Conservation (phyloP, 2,797 vertebrate species). For the Helostoma temminkii region DNA sequence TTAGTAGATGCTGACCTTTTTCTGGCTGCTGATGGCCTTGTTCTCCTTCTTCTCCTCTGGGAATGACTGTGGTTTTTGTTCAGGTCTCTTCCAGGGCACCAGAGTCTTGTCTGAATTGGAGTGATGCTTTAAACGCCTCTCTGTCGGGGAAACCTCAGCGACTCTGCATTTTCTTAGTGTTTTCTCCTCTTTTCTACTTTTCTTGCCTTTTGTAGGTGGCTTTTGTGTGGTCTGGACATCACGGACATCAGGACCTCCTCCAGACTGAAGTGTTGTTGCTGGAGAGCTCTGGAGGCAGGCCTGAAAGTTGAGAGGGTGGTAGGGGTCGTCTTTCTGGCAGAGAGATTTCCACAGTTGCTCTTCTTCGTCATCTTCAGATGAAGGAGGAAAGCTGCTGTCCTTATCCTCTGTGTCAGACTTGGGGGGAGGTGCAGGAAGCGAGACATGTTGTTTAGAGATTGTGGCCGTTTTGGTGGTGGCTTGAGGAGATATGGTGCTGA, state of each 20-base stretch:
- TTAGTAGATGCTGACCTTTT: constrained; percentile 74
- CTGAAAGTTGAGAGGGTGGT: constrained; percentile 85
- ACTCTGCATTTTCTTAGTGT: constrained; percentile 10
- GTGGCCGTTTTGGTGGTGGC: constrained; percentile 7
- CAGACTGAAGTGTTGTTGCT: neutral
- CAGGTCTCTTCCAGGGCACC: constrained; percentile 75
- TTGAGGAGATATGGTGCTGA: constrained; percentile 47
- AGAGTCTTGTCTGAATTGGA: constrained; percentile 55
- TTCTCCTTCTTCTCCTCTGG: neutral
- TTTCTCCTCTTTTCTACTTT: neutral
- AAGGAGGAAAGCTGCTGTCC: constrained; percentile 45
- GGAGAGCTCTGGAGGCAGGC: constrained; percentile 70
- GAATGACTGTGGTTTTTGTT: neutral
- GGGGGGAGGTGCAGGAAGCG: constrained; percentile 29
- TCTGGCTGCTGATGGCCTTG: constrained; percentile 38
- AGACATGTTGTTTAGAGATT: constrained; percentile 14
- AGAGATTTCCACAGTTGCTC: constrained; percentile 82
- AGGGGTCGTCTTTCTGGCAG: constrained; percentile 75
- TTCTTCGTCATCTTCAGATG: constrained; percentile 79
- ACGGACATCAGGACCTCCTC: neutral
- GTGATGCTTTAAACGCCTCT: constrained; percentile 58
- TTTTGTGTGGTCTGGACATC: neutral
- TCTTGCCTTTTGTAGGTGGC: neutral
- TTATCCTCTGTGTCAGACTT: constrained; percentile 53
- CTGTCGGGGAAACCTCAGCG: constrained; percentile 48